Base-by-base conservation (phyloP, 2,797 vertebrate genomes). In the Hylomyscus alleni region DNA sequence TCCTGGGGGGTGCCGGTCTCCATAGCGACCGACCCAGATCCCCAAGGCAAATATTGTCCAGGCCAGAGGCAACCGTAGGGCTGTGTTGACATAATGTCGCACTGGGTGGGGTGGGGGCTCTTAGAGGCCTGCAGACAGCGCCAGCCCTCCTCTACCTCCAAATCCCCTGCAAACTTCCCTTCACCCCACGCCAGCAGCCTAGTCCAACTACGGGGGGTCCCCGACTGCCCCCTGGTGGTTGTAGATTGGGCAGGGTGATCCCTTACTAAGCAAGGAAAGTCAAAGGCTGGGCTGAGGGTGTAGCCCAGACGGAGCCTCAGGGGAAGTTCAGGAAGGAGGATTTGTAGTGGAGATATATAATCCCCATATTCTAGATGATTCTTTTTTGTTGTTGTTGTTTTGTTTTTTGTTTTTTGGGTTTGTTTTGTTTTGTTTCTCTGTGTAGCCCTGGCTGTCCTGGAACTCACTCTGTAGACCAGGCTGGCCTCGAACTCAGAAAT, bases 1-100 rank as follows among this genome's bases (percentile, higher is more conserved):
- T 75, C 80, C 83, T 52, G 34, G n/a, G 1, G 83, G 26, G 31
- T 86, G 31, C 44, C 9, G 0, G 62, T 97, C 69, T 96, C 96
- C 97, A 98, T 97, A 96, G 97, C 80, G 24, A 97, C 96, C 89
- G 91, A 69, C 96, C 56, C 92, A 83, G 95, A 97, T 96, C 85
- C 93, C 29, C 56, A 97, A 94, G 93, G 82, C 95, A 98, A 98
- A 98, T 97, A 97, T 96, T 97, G 90, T 97, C 56, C 90, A 29
- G 95, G 83, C 90, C 93, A 47, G 84, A 97, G 95, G 86, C 91
- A 47, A 82, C 89, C 47, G 90, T 84, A 3, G 75, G 85, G 26
- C 78, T 56, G 29, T 97, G 96, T 98, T 98, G 97, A 97, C 97
- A 95, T 81, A 97, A 90, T 96, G 91, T 94, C 67, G 22, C 10